Evolutionary conservation across 2,113 vertebrate genomes (phyloP), one percentile per base, ranked within the genome.

Genomic region (Seriola dumerili): DNA sequence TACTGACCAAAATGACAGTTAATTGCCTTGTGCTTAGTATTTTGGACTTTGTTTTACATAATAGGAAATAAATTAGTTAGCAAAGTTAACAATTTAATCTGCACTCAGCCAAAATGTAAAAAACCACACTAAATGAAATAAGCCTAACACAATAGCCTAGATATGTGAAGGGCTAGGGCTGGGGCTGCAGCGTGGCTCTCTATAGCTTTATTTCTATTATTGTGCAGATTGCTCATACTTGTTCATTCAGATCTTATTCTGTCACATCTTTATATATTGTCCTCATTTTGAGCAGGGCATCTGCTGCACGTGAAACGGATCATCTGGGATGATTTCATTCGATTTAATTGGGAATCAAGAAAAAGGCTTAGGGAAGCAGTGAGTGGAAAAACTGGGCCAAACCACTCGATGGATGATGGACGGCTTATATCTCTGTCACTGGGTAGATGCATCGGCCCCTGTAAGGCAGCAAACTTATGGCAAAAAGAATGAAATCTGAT

Each of bases 331-430:
- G 61, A 87, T 82, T 91, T 89, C 70, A 90, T 83, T 89, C 36
- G 8, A 87, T 91, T 83, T 93, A 76, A 91, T 78, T 83, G 81
- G 73, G 77, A 90, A 92, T 89, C 57, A 76, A 83, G 79, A 82
- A 86, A 85, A 86, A 8, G 40, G 90, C 59, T 91, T 82, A 81
- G 46, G 58, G 72, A 81, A 54, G 75, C 87, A 77, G n/a, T 25
- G 68, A 86, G 76, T 85, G 84, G 77, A 75, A 85, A 92, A 94
- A 93, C 68, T 92, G 75, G 91, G 93, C n/a, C 93, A 94, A 88
- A 89, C 55, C 76, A 62, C 85, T 89, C 38, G 11, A 74, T 78
- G 75, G 81, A 80, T 73, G 77, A 82, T 55, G 78, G 65, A 32
- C 48, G n/a, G 81, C 44, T 91, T 86, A 70, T 69, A 70, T 55